These are phyloP conservation scores for Hemiscyllium ocellatum DNA, from an alignment of 2,113 vertebrate genomes.

Conservation along the genomic window DNA sequence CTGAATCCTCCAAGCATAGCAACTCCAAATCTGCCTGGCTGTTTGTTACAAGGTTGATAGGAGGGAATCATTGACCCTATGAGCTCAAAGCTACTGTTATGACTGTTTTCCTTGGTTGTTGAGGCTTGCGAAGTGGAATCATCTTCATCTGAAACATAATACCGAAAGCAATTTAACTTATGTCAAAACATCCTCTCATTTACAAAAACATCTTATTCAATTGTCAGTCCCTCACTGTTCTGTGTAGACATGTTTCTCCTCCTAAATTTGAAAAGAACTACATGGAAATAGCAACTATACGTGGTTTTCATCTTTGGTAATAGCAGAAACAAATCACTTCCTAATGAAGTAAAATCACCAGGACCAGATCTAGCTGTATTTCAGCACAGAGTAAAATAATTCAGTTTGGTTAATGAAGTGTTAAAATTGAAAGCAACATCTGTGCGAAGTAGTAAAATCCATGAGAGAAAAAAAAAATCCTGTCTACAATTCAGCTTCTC, in stretches of 20 bases:
- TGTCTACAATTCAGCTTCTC: neutral
- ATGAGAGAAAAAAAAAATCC: neutral
- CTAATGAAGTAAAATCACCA: neutral
- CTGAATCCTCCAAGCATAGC: constrained; percentile 60
- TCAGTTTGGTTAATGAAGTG: neutral
- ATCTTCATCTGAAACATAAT: constrained; percentile 69
- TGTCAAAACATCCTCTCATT: neutral
- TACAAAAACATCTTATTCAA: neutral
- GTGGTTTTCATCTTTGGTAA: neutral
- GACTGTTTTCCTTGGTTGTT: constrained; percentile 79
- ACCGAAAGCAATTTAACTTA: too few species aligned
- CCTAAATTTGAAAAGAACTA: neutral
- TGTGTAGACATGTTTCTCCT: too few species aligned
- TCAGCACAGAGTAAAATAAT: neutral
- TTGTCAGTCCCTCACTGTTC: neutral
- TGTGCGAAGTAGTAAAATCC: too few species aligned
- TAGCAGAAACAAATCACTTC: neutral
- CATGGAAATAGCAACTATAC: neutral
- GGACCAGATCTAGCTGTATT: neutral
- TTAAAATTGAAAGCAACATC: neutral
- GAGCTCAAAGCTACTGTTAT: constrained; percentile 95
- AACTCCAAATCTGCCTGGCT: constrained; percentile 55
- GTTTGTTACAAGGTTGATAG: constrained; percentile 81
- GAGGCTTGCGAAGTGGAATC: constrained; percentile 72
- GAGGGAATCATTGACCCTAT: constrained; percentile 87